These are phyloP conservation scores for Pammene aurita DNA, from an alignment of 2,888 invertebrate species.

Conservation along the genomic window DNA sequence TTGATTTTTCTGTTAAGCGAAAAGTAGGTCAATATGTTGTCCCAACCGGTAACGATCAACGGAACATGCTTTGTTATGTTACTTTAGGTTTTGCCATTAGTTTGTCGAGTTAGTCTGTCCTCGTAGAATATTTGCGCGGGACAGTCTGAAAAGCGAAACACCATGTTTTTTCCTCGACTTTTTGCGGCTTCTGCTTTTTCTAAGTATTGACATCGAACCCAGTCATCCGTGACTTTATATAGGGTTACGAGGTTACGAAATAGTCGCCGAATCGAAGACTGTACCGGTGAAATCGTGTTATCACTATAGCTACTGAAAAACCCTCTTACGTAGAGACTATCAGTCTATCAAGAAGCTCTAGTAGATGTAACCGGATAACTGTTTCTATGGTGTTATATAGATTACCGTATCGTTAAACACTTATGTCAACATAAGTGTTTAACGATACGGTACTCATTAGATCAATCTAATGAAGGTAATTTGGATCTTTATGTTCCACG, in stretches of 20 bases:
- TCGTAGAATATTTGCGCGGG: background rate
- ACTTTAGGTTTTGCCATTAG: background rate
- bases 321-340: conserved; percentile 7
- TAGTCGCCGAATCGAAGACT: background rate
- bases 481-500: too few relatives aligned
- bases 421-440: too few relatives aligned
- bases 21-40: background rate
- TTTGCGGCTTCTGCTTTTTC: conserved; percentile 27
- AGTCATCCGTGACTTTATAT: background rate
- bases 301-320: conserved; percentile 1
- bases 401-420: background rate
- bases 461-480: too few relatives aligned
- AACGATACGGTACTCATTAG: too few relatives aligned
- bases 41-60: background rate
- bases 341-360: too few relatives aligned
- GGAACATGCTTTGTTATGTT: background rate
- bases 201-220: conserved; percentile 12
- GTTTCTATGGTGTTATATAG: background rate
- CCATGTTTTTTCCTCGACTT: conserved; percentile 27
- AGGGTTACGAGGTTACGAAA: conserved; percentile 6
- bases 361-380: conserved; percentile 8
- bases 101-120: background rate
- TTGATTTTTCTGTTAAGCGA: background rate
- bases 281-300: background rate
- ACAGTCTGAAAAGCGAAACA: conserved; percentile 26